Conservation (phyloP, 2,888 invertebrate genomes). For the Eulithis testata region DNA sequence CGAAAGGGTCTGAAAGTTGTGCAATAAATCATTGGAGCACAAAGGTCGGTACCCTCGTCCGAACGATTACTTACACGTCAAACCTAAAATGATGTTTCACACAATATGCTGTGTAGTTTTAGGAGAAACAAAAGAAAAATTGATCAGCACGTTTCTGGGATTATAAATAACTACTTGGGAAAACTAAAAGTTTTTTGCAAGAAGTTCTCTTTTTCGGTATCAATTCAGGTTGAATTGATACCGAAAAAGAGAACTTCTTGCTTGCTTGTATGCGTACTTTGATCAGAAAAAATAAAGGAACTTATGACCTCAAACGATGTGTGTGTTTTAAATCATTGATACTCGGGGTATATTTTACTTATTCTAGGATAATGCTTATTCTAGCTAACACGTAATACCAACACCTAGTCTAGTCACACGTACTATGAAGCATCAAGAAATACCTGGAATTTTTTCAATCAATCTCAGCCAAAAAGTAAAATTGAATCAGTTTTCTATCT, state of each 20-base stretch:
- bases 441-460: too few relatives aligned
- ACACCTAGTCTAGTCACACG: background rate
- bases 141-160: constrained; percentile 13
- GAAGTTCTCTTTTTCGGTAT: background rate
- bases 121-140: constrained; percentile 38
- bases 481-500: background rate
- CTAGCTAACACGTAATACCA: too few relatives aligned
- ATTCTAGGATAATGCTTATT: too few relatives aligned
- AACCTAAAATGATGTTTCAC: constrained; percentile 38
- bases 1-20: constrained; percentile 37
- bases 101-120: constrained; percentile 39
- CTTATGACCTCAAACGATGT: too few relatives aligned
- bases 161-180: constrained; percentile 16
- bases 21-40: constrained; percentile 42
- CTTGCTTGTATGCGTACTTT: too few relatives aligned
- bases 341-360: too few relatives aligned
- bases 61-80: constrained; percentile 44
- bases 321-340: too few relatives aligned
- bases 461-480: background rate
- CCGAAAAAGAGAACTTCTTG: too few relatives aligned
- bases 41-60: constrained; percentile 42
- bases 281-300: too few relatives aligned
- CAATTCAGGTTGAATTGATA: too few relatives aligned
- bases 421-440: background rate
- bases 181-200: constrained; percentile 1